Conservation (phyloP, 2,888 invertebrate species). For the Lumbricus terrestris region DNA sequence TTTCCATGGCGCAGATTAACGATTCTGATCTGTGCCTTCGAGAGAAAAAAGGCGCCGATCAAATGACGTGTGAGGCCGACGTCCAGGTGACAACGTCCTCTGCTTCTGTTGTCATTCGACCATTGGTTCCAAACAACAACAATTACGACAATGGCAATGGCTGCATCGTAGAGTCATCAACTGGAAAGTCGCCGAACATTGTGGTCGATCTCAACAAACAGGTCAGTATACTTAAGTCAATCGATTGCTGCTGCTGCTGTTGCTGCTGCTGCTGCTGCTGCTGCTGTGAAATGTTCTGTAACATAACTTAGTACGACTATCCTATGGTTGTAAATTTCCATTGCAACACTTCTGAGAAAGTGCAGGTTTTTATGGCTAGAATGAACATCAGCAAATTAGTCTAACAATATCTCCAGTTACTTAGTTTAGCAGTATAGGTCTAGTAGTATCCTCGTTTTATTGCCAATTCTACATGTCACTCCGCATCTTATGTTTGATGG, state of each 20-base stretch:
- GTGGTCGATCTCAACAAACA: not conserved
- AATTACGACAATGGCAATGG: not conserved
- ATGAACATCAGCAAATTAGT: not conserved
- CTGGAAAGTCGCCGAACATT: not conserved
- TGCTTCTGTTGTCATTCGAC: not conserved
- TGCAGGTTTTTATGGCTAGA: not conserved
- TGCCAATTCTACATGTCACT: no score
- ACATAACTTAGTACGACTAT: not conserved
- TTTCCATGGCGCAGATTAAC: not conserved
- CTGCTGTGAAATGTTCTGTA: not conserved
- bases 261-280: no score
- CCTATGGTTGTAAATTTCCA: not conserved
- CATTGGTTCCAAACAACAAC: not conserved
- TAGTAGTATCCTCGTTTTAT: no score
- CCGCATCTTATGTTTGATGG: no score
- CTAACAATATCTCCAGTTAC: no score
- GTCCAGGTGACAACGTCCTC: not conserved
- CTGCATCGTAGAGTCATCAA: not conserved
- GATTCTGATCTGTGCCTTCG: not conserved
- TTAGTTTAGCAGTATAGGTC: no score
- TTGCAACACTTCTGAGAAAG: not conserved
- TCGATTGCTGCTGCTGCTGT: not conserved
- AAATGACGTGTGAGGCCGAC: not conserved
- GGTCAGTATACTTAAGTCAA: not conserved
- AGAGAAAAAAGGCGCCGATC: not conserved